Conservation (phyloP, 2,113 vertebrate genomes). For the sheep (Ovis aries) region DNA sequence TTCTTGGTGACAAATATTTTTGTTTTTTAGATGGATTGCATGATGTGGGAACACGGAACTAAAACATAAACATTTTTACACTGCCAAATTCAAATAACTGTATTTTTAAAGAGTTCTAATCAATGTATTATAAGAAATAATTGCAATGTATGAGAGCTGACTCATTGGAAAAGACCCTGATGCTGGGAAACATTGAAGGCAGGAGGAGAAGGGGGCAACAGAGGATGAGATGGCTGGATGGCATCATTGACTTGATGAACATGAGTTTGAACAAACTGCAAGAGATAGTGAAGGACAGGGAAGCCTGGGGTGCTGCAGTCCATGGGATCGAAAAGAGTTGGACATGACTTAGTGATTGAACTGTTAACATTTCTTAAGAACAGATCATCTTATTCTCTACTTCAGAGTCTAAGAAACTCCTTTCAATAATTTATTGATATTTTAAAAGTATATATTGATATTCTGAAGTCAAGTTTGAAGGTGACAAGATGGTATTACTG, state of each 20-base stretch:
- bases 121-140: neutral
- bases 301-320: neutral
- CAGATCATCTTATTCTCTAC: neutral
- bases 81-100: neutral
- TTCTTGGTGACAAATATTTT: neutral
- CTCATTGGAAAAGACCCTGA: neutral
- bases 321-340: neutral
- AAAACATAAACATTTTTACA: neutral
- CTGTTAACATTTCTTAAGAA: neutral
- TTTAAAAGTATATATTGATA: neutral
- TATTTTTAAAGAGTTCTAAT: neutral
- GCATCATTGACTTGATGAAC: neutral
- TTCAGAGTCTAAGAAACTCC: neutral
- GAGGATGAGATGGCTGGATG: neutral
- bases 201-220: neutral
- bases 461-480: conserved; percentile 37
- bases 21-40: neutral
- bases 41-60: neutral
- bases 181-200: neutral
- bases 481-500: conserved; percentile 37
- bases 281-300: neutral
- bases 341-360: neutral
- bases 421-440: neutral
- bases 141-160: neutral
- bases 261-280: neutral